These are phyloP conservation scores for Eurytoma adleriae DNA, from an alignment of 2,888 invertebrate genomes.

Conservation along the genomic window DNA sequence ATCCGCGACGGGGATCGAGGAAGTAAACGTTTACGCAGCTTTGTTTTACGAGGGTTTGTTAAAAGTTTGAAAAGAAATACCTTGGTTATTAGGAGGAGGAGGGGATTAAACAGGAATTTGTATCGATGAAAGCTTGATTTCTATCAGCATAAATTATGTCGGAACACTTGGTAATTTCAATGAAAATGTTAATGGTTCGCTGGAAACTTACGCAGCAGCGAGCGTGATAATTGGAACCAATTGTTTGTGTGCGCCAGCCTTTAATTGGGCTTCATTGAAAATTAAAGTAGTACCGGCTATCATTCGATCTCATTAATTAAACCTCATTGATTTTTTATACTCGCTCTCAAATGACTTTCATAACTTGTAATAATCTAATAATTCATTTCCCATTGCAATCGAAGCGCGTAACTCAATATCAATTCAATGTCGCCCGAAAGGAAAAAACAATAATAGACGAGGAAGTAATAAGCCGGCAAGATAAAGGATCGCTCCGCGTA, in stretches of 20 bases:
- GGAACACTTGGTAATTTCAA: background rate
- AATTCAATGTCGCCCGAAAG: no score
- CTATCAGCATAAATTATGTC: background rate
- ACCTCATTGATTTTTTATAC: background rate
- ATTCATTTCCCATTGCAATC: no score
- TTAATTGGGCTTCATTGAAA: constrained; percentile 28
- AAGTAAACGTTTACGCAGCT: no score
- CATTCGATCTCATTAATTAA: constrained; percentile 31
- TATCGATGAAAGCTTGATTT: background rate
- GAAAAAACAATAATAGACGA: no score
- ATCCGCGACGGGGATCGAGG: background rate
- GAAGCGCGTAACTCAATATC: no score
- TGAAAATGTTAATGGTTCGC: constrained; percentile 36
- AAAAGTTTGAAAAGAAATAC: background rate
- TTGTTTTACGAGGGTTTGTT: no score
- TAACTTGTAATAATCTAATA: background rate
- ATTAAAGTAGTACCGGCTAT: background rate
- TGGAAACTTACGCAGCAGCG: background rate
- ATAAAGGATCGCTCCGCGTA: no score
- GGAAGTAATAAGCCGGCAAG: no score
- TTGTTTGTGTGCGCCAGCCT: background rate
- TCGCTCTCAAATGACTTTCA: background rate
- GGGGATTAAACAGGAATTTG: background rate
- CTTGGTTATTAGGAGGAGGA: no score
- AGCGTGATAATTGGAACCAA: constrained; percentile 31